A percentile compares a stretch with the other conserved stretches of the same genome.
phyloP scores from a whole-genome alignment of 2,888 invertebrate genomes.

The Tenthredo scrophulariae region DNA sequence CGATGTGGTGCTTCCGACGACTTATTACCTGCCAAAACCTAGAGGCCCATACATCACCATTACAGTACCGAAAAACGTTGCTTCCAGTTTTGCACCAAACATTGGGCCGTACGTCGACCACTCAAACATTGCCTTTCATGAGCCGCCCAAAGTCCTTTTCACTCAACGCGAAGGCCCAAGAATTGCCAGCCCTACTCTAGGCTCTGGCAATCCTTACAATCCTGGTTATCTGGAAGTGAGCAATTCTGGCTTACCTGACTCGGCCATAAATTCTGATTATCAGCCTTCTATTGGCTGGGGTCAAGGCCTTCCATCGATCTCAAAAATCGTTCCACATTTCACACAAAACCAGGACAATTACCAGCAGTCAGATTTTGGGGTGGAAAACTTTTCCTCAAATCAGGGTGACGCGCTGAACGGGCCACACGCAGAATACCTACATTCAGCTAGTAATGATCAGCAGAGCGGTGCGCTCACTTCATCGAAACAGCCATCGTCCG shows the following conservation, averaged over 20 bases:
- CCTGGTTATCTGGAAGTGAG: conserved; percentile 8
- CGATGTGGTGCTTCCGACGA: conserved; percentile 7
- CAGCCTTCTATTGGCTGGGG: background rate
- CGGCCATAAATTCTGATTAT: background rate
- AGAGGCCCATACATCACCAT: conserved; percentile 58
- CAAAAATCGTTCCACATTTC: background rate
- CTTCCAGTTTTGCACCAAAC: background rate
- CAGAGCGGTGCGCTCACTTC: background rate
- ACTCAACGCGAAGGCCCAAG: background rate
- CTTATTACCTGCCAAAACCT: conserved; percentile 57
- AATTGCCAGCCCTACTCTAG: background rate
- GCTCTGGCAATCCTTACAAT: conserved; percentile 19
- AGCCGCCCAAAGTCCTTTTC: conserved; percentile 41
- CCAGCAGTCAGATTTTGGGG: background rate
- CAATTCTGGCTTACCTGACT: background rate
- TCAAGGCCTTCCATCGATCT: background rate
- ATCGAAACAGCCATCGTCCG: background rate
- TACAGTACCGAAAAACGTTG: conserved; percentile 34
- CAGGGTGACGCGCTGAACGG: background rate
- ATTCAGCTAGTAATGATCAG: conserved; percentile 2
- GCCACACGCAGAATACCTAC: conserved; percentile 1
- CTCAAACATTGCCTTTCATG: conserved; percentile 32
- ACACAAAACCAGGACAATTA: conserved; percentile 16
- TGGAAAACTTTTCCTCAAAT: background rate
- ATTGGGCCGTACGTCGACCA: conserved; percentile 14